Evolutionary conservation across 2,113 vertebrate genomes (phyloP).

Genomic region (Nycticorax nycticorax): DNA sequence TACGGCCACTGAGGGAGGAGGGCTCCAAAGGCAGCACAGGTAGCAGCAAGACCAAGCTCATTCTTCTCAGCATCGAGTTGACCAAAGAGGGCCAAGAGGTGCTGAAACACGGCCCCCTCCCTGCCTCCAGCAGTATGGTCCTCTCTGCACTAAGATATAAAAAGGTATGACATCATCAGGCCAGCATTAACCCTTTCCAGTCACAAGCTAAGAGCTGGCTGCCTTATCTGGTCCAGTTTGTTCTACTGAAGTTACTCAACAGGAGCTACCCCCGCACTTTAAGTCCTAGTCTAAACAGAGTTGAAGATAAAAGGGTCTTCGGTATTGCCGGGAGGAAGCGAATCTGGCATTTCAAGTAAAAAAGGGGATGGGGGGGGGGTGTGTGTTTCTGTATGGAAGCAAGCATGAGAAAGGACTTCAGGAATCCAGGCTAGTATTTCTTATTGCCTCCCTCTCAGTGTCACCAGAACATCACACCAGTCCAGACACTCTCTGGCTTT

Average conservation of each 20-base stretch:
- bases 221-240: background rate
- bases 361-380: background rate
- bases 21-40: background rate
- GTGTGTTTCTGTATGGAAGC: background rate
- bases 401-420: background rate
- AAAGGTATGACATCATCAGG: background rate
- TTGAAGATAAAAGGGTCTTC: background rate
- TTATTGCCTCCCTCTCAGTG: background rate
- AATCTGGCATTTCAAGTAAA: background rate
- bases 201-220: background rate
- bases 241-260: background rate
- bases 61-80: background rate
- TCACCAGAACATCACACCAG: background rate
- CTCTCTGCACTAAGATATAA: background rate
- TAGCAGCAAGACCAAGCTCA: background rate
- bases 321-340: background rate
- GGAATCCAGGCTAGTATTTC: background rate
- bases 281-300: background rate
- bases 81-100: background rate
- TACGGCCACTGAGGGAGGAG: accelerated
- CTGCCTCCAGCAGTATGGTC: background rate
- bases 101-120: accelerated
- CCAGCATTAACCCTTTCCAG: accelerated
- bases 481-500: background rate
- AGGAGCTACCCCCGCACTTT: background rate